Evolutionary conservation across 2,888 invertebrate genomes (phyloP).

Genomic region (Acleris emargana): DNA sequence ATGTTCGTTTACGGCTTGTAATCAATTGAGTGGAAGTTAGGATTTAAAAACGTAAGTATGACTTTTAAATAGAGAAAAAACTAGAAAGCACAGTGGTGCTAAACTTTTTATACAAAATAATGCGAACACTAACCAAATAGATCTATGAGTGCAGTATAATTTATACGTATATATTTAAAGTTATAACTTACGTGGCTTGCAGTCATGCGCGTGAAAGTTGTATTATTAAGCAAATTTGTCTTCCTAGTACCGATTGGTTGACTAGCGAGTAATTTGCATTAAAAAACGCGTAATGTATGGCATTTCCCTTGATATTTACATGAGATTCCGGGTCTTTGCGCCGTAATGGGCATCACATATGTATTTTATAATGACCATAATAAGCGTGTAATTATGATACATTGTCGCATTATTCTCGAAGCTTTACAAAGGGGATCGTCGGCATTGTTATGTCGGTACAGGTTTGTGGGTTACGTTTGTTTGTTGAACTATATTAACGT

Average conservation of each 20-base stretch:
- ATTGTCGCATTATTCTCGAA: slow-evolving; percentile 3
- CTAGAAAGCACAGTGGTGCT: too few relatives aligned
- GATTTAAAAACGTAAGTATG: too few relatives aligned
- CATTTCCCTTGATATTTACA: slow-evolving; percentile 33
- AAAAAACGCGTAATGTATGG: slow-evolving; percentile 27
- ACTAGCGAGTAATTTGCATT: slow-evolving; percentile 35
- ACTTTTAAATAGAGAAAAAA: too few relatives aligned
- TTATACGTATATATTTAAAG: slow-evolving; percentile 10
- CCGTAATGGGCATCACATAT: slow-evolving; percentile 14
- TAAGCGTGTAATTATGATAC: slow-evolving; percentile 27
- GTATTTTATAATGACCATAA: slow-evolving; percentile 25
- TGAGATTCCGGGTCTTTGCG: slow-evolving; percentile 30
- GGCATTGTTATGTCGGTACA: slow-evolving; percentile 58
- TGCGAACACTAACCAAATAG: not conserved
- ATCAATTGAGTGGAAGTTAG: too few relatives aligned
- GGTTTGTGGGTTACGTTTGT: slow-evolving; percentile 65
- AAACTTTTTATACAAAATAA: too few relatives aligned
- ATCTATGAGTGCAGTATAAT: not conserved
- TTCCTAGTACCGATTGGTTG: slow-evolving; percentile 44
- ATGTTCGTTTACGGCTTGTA: too few relatives aligned
- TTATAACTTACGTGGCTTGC: not conserved
- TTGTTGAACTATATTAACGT: slow-evolving; percentile 71
- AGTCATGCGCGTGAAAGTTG: slow-evolving; percentile 56
- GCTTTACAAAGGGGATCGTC: slow-evolving; percentile 60
- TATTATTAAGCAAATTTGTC: slow-evolving; percentile 50